Evolutionary conservation across 23 tunicate species (phyloP), one percentile per base, ranked within the genome.

Genomic region (Ciona savignyi): DNA sequence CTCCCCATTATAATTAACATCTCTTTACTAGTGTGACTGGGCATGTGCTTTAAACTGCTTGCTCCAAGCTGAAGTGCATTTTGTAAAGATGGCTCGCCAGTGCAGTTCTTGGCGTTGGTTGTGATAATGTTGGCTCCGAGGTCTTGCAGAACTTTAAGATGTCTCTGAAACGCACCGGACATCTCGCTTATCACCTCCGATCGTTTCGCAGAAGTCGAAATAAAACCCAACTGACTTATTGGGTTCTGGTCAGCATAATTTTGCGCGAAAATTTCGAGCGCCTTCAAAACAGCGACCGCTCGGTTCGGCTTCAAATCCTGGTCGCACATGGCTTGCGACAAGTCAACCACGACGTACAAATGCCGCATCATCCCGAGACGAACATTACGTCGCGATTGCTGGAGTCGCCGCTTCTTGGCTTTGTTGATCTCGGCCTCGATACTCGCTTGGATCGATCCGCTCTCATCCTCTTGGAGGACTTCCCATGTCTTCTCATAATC

Each of bases 401-500:
- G 21, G 15, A 92, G 83, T 6, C 98, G 86, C 3, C 84, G 79
- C 63, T 77, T 75, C 49, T 85, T 85, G 2, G 84, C 84, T 60
- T 76, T 85, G 51, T 72, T 71, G 0, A 85, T 82, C 77, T 80
- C 87, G 19, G 64, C 76, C 25, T 81, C 80, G 26, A 85, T 80
- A 32, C 87, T 81, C 0, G 68, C 81, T 72, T 80, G 83, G 15
- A 92, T 34, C 11, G 98, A 85, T 15, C 98, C 98, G 56, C 84
- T 85, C 35, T 92, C 98, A 85, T 92, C 98, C 72, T 85, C 93
- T 81, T 77, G 80, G 25, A 92, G 49, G 9, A 87, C 82, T 72
- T 92, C 98, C 98, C 98, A 92, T 9, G 98, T 92, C 48, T 85
- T 85, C 68, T 85, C 86, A 81, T 85, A 92, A 48, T 81, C 98